These are phyloP conservation scores for Scatophagus argus DNA, from an alignment of 2,113 vertebrate genomes.

Conservation along the genomic window DNA sequence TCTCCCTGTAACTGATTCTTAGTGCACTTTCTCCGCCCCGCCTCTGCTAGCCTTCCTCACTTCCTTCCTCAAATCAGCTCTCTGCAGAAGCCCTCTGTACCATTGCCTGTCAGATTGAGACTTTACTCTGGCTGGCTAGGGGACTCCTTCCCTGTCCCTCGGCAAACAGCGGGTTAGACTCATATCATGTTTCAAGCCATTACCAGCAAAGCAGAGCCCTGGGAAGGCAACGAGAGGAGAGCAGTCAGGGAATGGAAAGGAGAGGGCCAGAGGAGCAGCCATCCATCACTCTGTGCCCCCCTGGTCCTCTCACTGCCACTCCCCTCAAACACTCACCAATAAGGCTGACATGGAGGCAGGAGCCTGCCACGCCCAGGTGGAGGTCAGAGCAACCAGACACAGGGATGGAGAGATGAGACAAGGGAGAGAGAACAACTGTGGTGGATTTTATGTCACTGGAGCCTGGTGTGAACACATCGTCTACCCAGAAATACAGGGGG, in stretches of 20 bases:
- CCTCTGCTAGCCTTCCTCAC: not conserved
- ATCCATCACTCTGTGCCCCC: slow-evolving; percentile 73
- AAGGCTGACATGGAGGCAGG: slow-evolving; percentile 26
- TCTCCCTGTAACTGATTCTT: not conserved
- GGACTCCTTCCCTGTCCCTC: slow-evolving; percentile 53
- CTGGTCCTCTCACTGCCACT: slow-evolving; percentile 43
- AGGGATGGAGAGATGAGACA: not conserved
- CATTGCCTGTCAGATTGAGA: slow-evolving; percentile 57
- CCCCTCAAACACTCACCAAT: slow-evolving; percentile 36
- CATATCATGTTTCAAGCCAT: slow-evolving; percentile 82
- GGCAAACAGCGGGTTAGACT: slow-evolving; percentile 69
- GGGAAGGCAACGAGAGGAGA: slow-evolving; percentile 65
- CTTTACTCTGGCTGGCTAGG: slow-evolving; percentile 32
- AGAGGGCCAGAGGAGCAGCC: slow-evolving; percentile 54
- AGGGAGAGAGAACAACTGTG: slow-evolving; percentile 10
- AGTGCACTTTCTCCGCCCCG: not conserved
- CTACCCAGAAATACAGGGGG: slow-evolving; percentile 27
- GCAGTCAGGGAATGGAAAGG: slow-evolving; percentile 46
- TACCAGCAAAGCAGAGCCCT: slow-evolving; percentile 72
- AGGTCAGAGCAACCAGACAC: slow-evolving; percentile 35
- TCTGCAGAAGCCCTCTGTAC: slow-evolving; percentile 35
- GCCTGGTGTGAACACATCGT: slow-evolving; percentile 45
- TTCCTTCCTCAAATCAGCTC: slow-evolving; percentile 53
- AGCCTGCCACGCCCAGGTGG: slow-evolving; percentile 52
- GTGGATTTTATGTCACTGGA: slow-evolving; percentile 51